These are phyloP conservation scores for Ridgeia piscesae DNA, from an alignment of 1,140 invertebrate species.

Conservation along the genomic window DNA sequence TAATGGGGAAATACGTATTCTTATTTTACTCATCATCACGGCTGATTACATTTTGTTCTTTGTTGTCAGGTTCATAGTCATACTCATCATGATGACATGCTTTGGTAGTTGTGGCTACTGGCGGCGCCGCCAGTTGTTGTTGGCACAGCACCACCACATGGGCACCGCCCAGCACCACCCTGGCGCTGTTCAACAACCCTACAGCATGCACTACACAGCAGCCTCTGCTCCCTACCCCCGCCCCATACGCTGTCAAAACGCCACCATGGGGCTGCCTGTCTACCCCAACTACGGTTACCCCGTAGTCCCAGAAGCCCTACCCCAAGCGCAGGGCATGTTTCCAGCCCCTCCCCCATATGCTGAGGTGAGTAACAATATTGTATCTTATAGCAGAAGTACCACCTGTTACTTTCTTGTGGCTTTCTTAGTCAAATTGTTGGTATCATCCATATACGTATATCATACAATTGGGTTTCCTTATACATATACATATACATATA, in stretches of 20 bases:
- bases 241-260: not conserved
- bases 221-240: not conserved
- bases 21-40: not conserved
- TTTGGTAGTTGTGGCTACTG: slow-evolving; percentile 50
- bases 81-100: slow-evolving; percentile 47
- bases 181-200: slow-evolving; percentile 62
- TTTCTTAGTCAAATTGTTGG: not conserved
- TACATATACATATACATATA: too few relatives aligned
- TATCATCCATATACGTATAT: not conserved
- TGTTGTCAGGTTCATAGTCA: slow-evolving; percentile 41
- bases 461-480: too few relatives aligned
- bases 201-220: not conserved
- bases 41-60: slow-evolving; percentile 15
- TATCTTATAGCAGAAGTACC: not conserved
- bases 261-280: slow-evolving; percentile 13
- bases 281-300: slow-evolving; percentile 53
- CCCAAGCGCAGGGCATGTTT: slow-evolving; percentile 74
- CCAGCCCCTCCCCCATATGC: slow-evolving; percentile 77
- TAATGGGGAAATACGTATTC: too few relatives aligned
- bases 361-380: slow-evolving; percentile 64
- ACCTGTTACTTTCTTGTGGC: not conserved
- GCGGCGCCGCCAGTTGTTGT: slow-evolving; percentile 37
- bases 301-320: slow-evolving; percentile 76
- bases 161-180: slow-evolving; percentile 59
- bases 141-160: slow-evolving; percentile 12